A percentile compares a stretch with the other conserved stretches of the same genome.
phyloP scores from a whole-genome alignment of 2,797 vertebrate genomes.

The Anas acuta region DNA sequence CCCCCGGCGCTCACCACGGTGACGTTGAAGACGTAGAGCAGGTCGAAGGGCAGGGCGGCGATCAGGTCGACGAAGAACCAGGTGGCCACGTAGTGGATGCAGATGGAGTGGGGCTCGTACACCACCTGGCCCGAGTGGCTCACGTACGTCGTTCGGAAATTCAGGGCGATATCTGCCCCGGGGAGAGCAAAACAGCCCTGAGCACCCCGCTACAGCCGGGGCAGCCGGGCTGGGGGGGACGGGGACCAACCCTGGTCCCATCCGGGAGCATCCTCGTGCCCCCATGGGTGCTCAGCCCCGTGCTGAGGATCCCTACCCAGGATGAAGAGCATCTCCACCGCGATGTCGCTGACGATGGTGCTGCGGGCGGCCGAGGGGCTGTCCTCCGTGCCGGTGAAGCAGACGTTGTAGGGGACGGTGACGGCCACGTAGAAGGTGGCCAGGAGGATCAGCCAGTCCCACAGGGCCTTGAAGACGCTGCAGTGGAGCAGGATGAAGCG shows the following conservation, averaged over 20 bases:
- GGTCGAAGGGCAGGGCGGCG: conserved; percentile 94
- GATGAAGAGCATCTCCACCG: conserved; percentile 97
- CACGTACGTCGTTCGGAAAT: conserved; percentile 95
- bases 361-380: conserved; percentile 82
- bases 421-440: conserved; percentile 96
- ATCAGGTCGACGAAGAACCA: conserved; percentile 97
- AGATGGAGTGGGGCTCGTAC: conserved; percentile 91
- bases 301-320: conserved; percentile 80
- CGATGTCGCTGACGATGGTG: conserved; percentile 92
- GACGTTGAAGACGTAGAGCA: conserved; percentile 94
- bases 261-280: neutral
- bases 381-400: conserved; percentile 87
- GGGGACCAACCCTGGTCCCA: accelerated
- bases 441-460: conserved; percentile 95
- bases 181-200: neutral
- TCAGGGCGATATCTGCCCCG: conserved; percentile 92
- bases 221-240: neutral
- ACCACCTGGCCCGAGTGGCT: conserved; percentile 95
- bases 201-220: accelerated
- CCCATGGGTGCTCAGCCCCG: accelerated
- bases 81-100: conserved; percentile 92
- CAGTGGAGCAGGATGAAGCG: conserved; percentile 96
- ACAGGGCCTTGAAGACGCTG: conserved; percentile 93
- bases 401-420: conserved; percentile 94
- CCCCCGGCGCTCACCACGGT: conserved; percentile 87